Conservation (phyloP, 1,140 invertebrate species). For the Zaprionus ghesquierei region DNA sequence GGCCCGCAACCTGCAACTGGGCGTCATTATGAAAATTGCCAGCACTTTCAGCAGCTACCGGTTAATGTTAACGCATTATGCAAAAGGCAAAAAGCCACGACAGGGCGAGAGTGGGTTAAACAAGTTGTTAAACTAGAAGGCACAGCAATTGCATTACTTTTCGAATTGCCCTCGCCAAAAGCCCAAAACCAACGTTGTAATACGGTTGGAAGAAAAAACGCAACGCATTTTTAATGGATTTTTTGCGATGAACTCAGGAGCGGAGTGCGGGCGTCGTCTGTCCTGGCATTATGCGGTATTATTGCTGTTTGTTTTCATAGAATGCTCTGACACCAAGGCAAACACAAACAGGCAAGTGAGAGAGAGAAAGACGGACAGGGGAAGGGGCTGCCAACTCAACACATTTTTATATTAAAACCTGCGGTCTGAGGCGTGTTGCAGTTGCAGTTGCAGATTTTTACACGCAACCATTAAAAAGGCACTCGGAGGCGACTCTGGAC, state of each 20-base stretch:
- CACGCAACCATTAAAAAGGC: slow-evolving; percentile 48
- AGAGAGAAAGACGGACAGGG: background rate
- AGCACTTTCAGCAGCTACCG: slow-evolving; percentile 47
- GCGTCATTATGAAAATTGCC: slow-evolving; percentile 50
- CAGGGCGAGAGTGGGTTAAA: background rate
- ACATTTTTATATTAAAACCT: slow-evolving; percentile 53
- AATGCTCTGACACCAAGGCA: slow-evolving; percentile 46
- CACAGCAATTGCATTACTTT: background rate
- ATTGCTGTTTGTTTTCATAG: slow-evolving; percentile 52
- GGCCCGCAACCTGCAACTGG: slow-evolving; percentile 17
- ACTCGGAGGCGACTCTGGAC: slow-evolving; percentile 39
- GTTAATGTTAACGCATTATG: slow-evolving; percentile 51
- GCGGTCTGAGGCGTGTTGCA: slow-evolving; percentile 47
- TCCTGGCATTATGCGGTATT: slow-evolving; percentile 47
- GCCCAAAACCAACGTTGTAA: slow-evolving; percentile 13
- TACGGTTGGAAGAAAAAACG: slow-evolving; percentile 14
- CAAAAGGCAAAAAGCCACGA: slow-evolving; percentile 30
- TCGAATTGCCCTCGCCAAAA: slow-evolving; percentile 22
- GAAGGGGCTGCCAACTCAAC: slow-evolving; percentile 14
- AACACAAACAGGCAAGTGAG: slow-evolving; percentile 38
- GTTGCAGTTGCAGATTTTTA: slow-evolving; percentile 43
- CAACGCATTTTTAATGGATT: slow-evolving; percentile 53
- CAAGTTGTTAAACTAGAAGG: too few species aligned
- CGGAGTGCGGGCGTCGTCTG: background rate
- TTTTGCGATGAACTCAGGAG: slow-evolving; percentile 28